A percentile compares a stretch with the other conserved stretches of the same genome.
Evolutionary conservation across 2,113 vertebrate genomes (phyloP).

Genomic region (Hiodon tergisus): DNA sequence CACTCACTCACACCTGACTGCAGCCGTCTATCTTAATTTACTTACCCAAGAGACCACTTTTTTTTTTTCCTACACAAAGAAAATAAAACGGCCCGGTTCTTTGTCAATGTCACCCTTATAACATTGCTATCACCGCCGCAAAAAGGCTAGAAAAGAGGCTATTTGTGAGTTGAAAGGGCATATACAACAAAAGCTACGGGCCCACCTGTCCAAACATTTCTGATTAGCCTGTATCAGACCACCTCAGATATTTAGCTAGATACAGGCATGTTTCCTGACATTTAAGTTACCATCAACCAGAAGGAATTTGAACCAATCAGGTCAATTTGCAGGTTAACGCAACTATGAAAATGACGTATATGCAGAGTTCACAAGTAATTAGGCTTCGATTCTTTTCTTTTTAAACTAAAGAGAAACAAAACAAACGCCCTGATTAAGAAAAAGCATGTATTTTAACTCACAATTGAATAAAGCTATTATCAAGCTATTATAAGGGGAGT

Average conservation of each 20-base stretch:
- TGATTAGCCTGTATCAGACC: not conserved
- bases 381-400: not conserved
- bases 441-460: not conserved
- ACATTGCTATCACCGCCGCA: not conserved
- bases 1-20: too few relatives aligned
- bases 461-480: conserved; percentile 21
- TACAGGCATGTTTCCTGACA: not conserved
- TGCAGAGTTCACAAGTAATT: not conserved
- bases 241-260: not conserved
- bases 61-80: not conserved
- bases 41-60: conserved; percentile 11
- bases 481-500: conserved; percentile 32
- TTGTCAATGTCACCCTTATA: not conserved
- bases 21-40: not conserved
- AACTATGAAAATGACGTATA: not conserved
- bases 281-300: not conserved
- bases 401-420: not conserved
- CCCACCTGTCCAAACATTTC: not conserved
- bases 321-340: not conserved
- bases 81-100: not conserved
- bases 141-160: not conserved
- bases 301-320: not conserved
- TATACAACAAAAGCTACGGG: not conserved
- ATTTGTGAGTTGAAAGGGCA: too few relatives aligned
- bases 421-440: not conserved